phyloP scores from a whole-genome alignment of 1,140 invertebrate genomes.

The Macrobrachium rosenbergii region DNA sequence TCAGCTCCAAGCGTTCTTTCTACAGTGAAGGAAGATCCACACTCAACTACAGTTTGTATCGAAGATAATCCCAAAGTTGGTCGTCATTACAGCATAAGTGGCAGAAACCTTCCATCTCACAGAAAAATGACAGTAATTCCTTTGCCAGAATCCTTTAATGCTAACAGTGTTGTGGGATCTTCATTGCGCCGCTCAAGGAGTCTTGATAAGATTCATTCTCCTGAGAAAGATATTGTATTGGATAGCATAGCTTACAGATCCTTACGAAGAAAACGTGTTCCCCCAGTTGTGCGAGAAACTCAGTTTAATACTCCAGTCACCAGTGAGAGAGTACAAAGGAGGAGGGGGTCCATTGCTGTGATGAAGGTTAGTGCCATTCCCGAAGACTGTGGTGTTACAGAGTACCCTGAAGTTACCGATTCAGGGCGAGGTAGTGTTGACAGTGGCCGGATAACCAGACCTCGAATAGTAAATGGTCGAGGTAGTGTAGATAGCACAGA shows the following conservation, averaged over 20 bases:
- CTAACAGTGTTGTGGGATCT: background rate
- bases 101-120: background rate
- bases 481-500: no score
- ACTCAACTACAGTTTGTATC: background rate
- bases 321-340: conserved; percentile 21
- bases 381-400: conserved; percentile 41
- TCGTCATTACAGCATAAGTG: background rate
- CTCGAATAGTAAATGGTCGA: no score
- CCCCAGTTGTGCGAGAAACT: conserved; percentile 29
- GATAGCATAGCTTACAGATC: background rate
- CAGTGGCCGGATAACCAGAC: conserved; percentile 5
- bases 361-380: conserved; percentile 48
- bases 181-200: conserved; percentile 34
- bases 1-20: conserved; percentile 53
- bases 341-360: conserved; percentile 33
- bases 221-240: background rate
- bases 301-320: background rate
- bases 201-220: conserved; percentile 32
- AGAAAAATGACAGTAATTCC: conserved; percentile 35
- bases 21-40: conserved; percentile 31
- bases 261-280: conserved; percentile 30
- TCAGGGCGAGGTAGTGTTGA: conserved; percentile 52
- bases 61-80: background rate
- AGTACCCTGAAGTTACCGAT: conserved; percentile 43
- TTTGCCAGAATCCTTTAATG: conserved; percentile 10